Evolutionary conservation across 2,113 vertebrate genomes (phyloP).

Genomic region (Fukomys damarensis): DNA sequence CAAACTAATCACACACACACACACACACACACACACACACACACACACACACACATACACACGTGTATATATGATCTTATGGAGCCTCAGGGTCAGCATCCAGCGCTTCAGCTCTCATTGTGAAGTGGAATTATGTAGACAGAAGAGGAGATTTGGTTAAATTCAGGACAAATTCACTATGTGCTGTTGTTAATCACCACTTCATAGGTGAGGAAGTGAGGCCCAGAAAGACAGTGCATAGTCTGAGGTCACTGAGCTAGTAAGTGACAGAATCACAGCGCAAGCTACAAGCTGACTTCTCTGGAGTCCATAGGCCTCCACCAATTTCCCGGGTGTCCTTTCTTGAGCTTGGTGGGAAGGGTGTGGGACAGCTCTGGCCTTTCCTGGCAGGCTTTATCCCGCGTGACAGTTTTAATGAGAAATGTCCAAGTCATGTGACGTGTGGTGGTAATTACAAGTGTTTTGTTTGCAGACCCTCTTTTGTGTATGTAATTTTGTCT

Average conservation of each 20-base stretch:
- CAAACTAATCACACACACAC: background rate
- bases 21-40: background rate
- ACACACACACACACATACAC: too few species aligned
- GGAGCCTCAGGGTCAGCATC: background rate
- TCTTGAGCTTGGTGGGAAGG: background rate
- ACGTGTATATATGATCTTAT: background rate
- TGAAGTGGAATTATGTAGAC: background rate
- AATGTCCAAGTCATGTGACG: background rate
- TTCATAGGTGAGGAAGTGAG: background rate
- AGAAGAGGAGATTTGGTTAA: background rate
- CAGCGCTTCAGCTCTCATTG: background rate
- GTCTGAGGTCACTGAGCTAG: background rate
- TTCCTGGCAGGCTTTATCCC: background rate
- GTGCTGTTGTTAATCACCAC: background rate
- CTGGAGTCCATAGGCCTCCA: background rate
- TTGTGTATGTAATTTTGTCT: slow-evolving; percentile 22
- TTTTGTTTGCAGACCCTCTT: background rate
- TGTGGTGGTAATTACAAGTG: background rate
- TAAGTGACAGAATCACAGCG: background rate
- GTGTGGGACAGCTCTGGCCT: background rate
- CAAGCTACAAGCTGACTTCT: background rate
- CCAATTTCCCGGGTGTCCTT: background rate
- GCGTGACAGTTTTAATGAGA: background rate
- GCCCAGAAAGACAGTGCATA: background rate
- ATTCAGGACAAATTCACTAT: background rate